Evolutionary conservation across 2,113 vertebrate genomes (phyloP).

Genomic region (Chroicocephalus ridibundus): DNA sequence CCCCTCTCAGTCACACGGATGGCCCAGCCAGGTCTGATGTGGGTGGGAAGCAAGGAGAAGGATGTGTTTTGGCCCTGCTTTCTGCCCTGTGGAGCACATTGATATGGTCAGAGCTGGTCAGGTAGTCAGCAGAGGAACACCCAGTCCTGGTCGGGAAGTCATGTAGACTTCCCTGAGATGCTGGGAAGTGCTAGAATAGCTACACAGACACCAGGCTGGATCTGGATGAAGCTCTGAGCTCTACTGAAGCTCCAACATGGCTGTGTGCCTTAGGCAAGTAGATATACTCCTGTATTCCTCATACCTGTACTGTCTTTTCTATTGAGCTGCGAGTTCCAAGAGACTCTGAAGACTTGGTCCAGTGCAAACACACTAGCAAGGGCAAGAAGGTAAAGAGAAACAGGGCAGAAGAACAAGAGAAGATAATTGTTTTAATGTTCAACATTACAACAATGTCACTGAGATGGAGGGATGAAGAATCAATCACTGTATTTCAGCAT

Average conservation of each 20-base stretch:
- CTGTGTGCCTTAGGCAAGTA: accelerated
- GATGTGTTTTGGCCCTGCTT: neutral
- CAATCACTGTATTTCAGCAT: neutral
- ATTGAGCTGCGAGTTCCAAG: neutral
- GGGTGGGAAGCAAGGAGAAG: neutral
- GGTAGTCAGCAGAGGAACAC: neutral
- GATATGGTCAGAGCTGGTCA: neutral
- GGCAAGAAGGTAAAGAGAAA: neutral
- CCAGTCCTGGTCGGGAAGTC: neutral
- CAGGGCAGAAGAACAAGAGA: neutral
- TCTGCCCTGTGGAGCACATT: neutral
- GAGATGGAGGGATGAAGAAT: neutral
- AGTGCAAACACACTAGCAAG: neutral
- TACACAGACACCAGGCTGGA: neutral
- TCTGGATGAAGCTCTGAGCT: neutral
- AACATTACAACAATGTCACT: neutral
- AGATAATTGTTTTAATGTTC: neutral
- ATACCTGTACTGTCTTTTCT: neutral
- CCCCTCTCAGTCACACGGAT: neutral
- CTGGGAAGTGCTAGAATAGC: neutral
- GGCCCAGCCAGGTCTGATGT: neutral
- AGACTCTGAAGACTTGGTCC: neutral
- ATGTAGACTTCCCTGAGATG: neutral
- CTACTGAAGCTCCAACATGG: accelerated
- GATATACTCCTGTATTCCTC: accelerated